Conservation (phyloP, 2,888 invertebrate species). For the Chymomyza fuscimana region DNA sequence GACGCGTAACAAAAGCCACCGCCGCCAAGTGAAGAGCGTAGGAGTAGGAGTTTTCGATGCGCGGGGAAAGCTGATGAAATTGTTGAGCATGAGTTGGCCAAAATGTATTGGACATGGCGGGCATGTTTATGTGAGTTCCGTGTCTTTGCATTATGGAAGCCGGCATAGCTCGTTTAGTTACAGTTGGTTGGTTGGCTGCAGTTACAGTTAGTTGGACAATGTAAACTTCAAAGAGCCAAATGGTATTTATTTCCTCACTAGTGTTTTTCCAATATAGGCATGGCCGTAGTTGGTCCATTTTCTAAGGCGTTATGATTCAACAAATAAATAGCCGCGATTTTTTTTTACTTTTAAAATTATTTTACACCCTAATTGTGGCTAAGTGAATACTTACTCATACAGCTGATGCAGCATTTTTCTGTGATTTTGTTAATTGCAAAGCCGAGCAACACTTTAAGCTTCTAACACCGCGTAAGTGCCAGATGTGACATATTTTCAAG, state of each 20-base stretch:
- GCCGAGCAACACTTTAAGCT: background rate
- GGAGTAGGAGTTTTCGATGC: conserved; percentile 3
- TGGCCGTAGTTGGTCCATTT: too few relatives aligned
- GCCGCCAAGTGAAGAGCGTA: background rate
- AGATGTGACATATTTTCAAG: background rate
- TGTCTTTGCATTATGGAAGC: conserved; percentile 23
- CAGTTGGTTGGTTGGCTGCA: conserved; percentile 30
- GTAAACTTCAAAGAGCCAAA: background rate
- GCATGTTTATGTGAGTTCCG: conserved; percentile 13
- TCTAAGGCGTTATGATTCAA: background rate
- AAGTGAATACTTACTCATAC: background rate
- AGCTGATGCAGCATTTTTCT: background rate
- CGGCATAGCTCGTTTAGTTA: conserved; percentile 43
- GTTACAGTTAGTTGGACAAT: conserved; percentile 13
- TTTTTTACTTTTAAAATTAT: background rate
- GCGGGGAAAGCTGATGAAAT: background rate
- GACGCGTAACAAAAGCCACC: conserved; percentile 48
- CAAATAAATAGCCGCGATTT: background rate
- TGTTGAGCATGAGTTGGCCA: conserved; percentile 38
- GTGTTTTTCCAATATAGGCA: too few relatives aligned
- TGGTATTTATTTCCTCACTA: background rate
- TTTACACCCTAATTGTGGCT: background rate
- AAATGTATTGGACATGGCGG: conserved; percentile 31
- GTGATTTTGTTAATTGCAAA: background rate
- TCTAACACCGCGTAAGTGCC: background rate